Percentiles rank a stretch among this genome's conserved stretches.
Evolutionary conservation across 2,797 vertebrate species (phyloP).

Genomic region (Parotocinclus haroldoi): DNA sequence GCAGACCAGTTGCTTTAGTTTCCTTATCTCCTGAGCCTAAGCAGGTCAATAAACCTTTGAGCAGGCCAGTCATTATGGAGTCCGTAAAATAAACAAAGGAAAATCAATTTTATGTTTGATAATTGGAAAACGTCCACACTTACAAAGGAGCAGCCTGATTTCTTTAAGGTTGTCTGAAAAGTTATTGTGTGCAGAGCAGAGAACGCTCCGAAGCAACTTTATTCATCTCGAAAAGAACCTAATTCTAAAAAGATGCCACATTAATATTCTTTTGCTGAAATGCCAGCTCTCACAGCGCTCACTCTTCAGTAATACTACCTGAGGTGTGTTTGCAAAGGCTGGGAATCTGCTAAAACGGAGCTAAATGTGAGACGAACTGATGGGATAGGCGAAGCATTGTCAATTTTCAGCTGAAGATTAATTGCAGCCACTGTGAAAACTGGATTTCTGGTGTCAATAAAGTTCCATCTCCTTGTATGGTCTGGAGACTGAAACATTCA

Average conservation of each 20-base stretch:
- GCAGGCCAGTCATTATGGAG: no score
- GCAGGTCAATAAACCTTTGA: no score
- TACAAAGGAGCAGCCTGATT: no score
- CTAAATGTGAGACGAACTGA: slow-evolving; percentile 60
- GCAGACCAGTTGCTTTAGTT: no score
- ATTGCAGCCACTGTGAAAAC: slow-evolving; percentile 60
- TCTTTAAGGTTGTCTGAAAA: no score
- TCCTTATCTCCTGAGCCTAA: no score
- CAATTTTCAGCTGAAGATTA: slow-evolving; percentile 63
- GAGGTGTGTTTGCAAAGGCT: slow-evolving; percentile 31
- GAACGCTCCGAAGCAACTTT: neutral
- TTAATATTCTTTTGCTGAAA: slow-evolving; percentile 46
- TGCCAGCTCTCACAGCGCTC: slow-evolving; percentile 35
- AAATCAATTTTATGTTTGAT: no score
- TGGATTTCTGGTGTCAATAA: slow-evolving; percentile 61
- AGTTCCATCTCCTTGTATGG: slow-evolving; percentile 56
- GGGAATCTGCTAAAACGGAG: slow-evolving; percentile 34
- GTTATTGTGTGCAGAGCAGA: no score
- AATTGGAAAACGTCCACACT: no score
- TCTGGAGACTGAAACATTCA: slow-evolving; percentile 39
- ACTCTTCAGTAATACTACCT: slow-evolving; percentile 47
- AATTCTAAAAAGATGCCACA: slow-evolving; percentile 26
- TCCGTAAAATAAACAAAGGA: no score
- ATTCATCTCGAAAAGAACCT: slow-evolving; percentile 16
- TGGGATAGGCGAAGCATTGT: slow-evolving; percentile 61